These are phyloP conservation scores for Isurus oxyrinchus DNA, from an alignment of 2,113 vertebrate genomes.

Conservation along the genomic window DNA sequence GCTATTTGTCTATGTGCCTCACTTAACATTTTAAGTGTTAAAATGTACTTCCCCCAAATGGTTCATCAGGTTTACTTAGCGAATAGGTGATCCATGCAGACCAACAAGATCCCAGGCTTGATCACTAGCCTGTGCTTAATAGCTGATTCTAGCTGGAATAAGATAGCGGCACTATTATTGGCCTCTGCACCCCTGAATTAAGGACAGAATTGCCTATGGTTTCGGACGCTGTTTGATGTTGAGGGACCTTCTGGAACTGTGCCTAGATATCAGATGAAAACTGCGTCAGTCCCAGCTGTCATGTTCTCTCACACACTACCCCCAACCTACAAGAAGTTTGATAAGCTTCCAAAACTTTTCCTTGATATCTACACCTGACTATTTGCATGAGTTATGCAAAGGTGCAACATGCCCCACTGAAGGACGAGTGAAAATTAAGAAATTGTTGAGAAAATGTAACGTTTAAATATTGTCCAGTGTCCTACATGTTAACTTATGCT, in stretches of 20 bases:
- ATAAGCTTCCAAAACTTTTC: neutral
- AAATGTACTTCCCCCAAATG: neutral
- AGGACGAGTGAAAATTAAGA: neutral
- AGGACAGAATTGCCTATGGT: neutral
- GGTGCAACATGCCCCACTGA: neutral
- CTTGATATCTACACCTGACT: neutral
- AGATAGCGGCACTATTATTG: neutral
- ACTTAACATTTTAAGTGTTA: neutral
- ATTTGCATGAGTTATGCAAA: neutral
- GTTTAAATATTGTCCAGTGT: neutral
- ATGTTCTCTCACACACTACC: neutral
- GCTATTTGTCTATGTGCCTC: neutral
- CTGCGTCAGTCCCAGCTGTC: neutral
- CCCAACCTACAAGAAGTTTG: neutral
- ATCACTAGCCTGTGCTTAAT: neutral
- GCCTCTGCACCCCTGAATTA: neutral
- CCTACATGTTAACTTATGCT: neutral
- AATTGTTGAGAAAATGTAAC: neutral
- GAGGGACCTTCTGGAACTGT: neutral
- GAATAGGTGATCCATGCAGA: neutral
- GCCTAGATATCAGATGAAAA: neutral
- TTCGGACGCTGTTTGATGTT: neutral
- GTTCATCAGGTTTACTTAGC: neutral
- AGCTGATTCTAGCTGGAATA: neutral
- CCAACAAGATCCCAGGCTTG: neutral